Evolutionary conservation across 2,888 invertebrate genomes (phyloP).

Genomic region (Parapristionchus giblindavisi): DNA sequence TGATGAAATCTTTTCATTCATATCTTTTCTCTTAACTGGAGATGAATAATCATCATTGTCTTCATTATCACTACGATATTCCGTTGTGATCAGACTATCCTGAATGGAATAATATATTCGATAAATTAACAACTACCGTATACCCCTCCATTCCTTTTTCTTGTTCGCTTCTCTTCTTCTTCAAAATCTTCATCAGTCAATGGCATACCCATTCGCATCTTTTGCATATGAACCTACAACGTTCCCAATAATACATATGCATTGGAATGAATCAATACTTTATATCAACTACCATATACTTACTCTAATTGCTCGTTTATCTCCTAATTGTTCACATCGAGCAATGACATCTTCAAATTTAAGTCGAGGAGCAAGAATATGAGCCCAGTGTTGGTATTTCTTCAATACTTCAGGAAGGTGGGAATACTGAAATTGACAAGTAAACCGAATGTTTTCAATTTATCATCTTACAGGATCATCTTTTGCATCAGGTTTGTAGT

Average conservation of each 20-base stretch:
- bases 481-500: constrained; percentile 47
- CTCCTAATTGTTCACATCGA: constrained; percentile 52
- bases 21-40: not conserved
- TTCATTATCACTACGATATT: constrained; percentile 33
- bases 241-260: not conserved
- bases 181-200: constrained; percentile 45
- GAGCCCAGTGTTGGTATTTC: constrained; percentile 53
- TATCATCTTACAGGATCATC: constrained; percentile 46
- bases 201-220: constrained; percentile 44
- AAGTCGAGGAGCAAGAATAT: constrained; percentile 50
- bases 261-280: constrained; percentile 7
- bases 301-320: constrained; percentile 46
- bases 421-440: constrained; percentile 41
- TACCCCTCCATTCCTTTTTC: not conserved
- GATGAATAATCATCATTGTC: constrained; percentile 1
- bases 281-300: constrained; percentile 7
- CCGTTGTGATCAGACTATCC: constrained; percentile 38
- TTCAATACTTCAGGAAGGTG: constrained; percentile 49
- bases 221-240: constrained; percentile 42
- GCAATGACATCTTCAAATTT: constrained; percentile 52
- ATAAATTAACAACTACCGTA: not conserved
- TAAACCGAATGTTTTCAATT: not conserved
- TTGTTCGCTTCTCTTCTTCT: not conserved
- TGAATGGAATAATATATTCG: not conserved
- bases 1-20: not conserved